Conservation (phyloP, 1,140 invertebrate genomes). For the Stratiolaelaps scimitus region DNA sequence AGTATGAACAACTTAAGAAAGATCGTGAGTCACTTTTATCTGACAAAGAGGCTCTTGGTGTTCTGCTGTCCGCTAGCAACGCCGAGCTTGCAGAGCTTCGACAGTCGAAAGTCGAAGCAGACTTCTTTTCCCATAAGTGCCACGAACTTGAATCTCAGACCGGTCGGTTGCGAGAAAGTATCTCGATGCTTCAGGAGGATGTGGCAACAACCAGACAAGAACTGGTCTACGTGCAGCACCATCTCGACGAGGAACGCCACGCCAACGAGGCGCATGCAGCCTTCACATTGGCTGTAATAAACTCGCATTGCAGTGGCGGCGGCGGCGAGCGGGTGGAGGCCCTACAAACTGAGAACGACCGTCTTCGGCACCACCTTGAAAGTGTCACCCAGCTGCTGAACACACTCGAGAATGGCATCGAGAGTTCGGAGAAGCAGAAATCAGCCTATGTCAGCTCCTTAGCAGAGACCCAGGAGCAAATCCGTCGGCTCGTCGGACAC, state of each 20-base stretch:
- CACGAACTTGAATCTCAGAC: background rate
- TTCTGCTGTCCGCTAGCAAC: background rate
- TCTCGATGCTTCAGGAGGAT: constrained; percentile 8
- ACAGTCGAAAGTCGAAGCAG: background rate
- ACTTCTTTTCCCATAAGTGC: constrained; percentile 3
- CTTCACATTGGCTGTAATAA: constrained; percentile 11
- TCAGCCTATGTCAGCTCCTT: constrained; percentile 10
- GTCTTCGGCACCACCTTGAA: background rate
- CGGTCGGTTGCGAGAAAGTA: background rate
- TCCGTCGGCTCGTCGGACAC: constrained; percentile 3
- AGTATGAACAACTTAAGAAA: constrained; percentile 1
- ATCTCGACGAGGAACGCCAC: background rate
- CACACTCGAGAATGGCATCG: constrained; percentile 8
- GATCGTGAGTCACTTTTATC: background rate
- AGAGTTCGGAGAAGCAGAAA: constrained; percentile 8
- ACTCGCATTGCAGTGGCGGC: background rate
- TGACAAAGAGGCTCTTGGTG: background rate
- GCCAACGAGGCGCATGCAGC: constrained; percentile 7
- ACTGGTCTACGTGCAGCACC: background rate
- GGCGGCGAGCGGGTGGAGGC: background rate
- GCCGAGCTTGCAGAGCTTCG: background rate
- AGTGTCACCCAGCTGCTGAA: constrained; percentile 13
- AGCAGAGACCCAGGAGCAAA: constrained; percentile 12
- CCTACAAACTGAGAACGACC: background rate
- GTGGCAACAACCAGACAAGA: background rate